These are phyloP conservation scores for Phoenoteleia sp. DNA, from an alignment of 2,888 invertebrate species.

Conservation along the genomic window DNA sequence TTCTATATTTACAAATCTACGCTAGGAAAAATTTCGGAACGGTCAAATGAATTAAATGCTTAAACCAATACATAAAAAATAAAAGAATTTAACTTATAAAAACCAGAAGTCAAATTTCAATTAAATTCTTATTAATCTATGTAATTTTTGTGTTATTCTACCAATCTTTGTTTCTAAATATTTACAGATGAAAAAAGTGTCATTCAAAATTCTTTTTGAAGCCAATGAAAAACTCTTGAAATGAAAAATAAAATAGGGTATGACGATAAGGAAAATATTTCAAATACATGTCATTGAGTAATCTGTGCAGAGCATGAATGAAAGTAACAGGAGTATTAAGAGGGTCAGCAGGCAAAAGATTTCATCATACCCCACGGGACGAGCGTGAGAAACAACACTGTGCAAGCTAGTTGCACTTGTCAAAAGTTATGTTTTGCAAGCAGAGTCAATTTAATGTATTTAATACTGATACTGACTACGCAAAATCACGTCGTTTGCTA, in stretches of 20 bases:
- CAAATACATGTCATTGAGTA: neutral
- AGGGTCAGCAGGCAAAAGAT: slow-evolving; percentile 18
- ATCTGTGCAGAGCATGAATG: slow-evolving; percentile 10
- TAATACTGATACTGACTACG: slow-evolving; percentile 33
- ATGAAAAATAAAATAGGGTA: slow-evolving; percentile 19
- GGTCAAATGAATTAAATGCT: no score
- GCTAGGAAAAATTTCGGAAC: no score
- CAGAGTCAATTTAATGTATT: slow-evolving; percentile 20
- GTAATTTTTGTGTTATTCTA: no score
- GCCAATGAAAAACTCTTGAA: slow-evolving; percentile 60
- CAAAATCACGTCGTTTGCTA: slow-evolving; percentile 12
- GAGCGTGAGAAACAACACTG: neutral
- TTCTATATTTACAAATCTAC: no score
- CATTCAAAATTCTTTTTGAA: no score
- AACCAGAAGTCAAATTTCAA: no score
- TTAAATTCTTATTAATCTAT: no score
- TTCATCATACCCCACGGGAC: slow-evolving; percentile 26
- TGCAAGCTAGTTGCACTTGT: slow-evolving; percentile 1
- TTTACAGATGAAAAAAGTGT: no score
- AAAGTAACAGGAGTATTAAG: slow-evolving; percentile 2
- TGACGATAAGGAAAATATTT: neutral
- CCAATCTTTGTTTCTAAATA: no score
- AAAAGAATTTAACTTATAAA: no score
- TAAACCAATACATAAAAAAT: no score
- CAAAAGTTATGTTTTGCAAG: neutral